Base-by-base conservation (phyloP, 2,113 vertebrate genomes). In the Vidua macroura region DNA sequence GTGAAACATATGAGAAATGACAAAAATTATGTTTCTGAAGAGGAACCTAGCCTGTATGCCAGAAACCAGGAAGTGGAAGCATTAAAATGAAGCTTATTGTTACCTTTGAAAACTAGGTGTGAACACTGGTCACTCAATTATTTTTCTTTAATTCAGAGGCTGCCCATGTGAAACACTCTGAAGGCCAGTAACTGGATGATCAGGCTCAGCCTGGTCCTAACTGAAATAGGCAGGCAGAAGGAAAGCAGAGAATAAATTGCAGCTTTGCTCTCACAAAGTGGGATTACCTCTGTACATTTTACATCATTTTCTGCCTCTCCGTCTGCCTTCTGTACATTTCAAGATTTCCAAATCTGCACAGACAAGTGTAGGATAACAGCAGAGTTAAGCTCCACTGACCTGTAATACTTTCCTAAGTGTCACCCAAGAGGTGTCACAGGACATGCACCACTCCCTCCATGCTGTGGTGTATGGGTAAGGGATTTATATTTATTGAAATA, bases 1-100 rank as follows among this genome's bases (percentile, higher is more conserved):
- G 70, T 41, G 80, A 96, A 82, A 86, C 63, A 22, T 20, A 37
- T 53, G 22, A 78, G 80, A 96, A 95, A 91, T 88, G 19, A 83
- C 39, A 68, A 78, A 60, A 95, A 82, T 53, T 2, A 76, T 53
- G 41, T 69, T 11, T 56, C 83, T 67, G 46, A 90, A 86, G 63
- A 89, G 21, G 31, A 85, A 60, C 46, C 69, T 35, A n/a, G 17
- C 48, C 15, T 2, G 17, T 27, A 49, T 17, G 25, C 12, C 62
- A 64, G 66, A 81, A 95, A 96, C 9, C 2, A 67, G 35, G 72
- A 67, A 43, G 43, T 48, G 21, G 69, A 95, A 83, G 16, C 12
- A 73, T 73, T 78, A 62, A 62, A 28, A 86, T 18, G 41, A 86
- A 39, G 53, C 15, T 87, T 72, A 67, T 70, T 81, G 13, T 10